Percentiles rank a stretch among this genome's conserved stretches.
phyloP scores from a whole-genome alignment of 2,797 vertebrate species.

The Malacoraja senta region DNA sequence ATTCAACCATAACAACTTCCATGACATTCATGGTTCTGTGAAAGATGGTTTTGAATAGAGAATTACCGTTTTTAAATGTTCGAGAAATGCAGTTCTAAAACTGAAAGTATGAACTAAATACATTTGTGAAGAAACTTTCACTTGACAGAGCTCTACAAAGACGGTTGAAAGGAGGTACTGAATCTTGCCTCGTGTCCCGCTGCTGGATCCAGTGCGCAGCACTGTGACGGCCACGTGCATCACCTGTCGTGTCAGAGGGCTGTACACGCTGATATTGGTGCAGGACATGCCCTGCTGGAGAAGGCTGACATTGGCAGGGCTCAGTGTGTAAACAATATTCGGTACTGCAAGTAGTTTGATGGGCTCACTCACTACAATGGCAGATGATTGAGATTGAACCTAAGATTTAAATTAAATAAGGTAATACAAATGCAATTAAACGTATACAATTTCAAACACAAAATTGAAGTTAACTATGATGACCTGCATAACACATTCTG shows the following conservation, averaged over 20 bases:
- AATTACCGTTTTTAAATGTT: neutral
- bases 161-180: neutral
- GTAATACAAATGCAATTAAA: conserved; percentile 8
- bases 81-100: neutral
- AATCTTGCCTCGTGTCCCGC: neutral
- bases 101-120: neutral
- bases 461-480: neutral
- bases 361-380: conserved; percentile 39
- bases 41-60: neutral
- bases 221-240: neutral
- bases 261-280: conserved; percentile 12
- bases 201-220: conserved; percentile 1
- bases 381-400: conserved; percentile 39
- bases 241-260: neutral
- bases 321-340: conserved; percentile 23
- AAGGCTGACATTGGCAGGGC: conserved; percentile 20
- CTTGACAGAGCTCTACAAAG: neutral
- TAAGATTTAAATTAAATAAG: conserved; percentile 29
- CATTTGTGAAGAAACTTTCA: neutral
- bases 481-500: neutral
- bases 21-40: neutral
- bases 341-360: neutral
- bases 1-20: neutral
- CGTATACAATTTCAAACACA: neutral
- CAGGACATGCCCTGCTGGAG: conserved; percentile 5